Conservation (phyloP, 2,113 vertebrate genomes). For the Malurus alboscapulatus region DNA sequence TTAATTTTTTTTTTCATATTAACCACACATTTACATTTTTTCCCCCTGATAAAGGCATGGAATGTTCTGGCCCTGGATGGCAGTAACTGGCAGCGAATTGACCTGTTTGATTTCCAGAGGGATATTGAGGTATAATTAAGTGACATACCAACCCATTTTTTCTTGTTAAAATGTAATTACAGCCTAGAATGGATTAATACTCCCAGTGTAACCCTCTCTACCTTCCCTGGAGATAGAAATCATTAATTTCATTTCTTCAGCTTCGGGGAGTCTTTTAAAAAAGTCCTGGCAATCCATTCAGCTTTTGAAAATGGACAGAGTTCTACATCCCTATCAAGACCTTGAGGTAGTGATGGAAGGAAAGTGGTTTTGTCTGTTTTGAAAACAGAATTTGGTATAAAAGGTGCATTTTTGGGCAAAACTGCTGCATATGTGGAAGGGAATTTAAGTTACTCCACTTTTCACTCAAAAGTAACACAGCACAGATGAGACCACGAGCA, state of each 20-base stretch:
- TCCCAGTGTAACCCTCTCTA: conserved; percentile 13
- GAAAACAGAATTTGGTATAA: neutral
- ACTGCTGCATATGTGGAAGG: neutral
- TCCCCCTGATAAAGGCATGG: conserved; percentile 84
- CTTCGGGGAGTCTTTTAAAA: neutral
- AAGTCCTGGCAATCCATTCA: conserved; percentile 24
- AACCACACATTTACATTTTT: neutral
- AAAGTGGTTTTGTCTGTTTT: neutral
- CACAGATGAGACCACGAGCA: fast-evolving
- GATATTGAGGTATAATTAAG: conserved; percentile 91
- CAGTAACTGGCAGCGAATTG: conserved; percentile 98
- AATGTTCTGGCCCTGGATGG: conserved; percentile 97
- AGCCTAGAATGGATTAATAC: conserved; percentile 20
- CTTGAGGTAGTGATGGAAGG: neutral
- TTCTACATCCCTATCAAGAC: neutral
- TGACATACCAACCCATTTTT: conserved; percentile 54
- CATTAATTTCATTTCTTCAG: conserved; percentile 45
- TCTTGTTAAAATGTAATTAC: conserved; percentile 68
- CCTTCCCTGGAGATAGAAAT: conserved; percentile 48
- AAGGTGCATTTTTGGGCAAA: neutral
- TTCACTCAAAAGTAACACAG: neutral
- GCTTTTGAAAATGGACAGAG: conserved; percentile 40
- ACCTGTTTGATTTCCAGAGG: conserved; percentile 98
- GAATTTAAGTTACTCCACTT: neutral
- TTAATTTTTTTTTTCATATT: neutral